These are phyloP conservation scores for Dermochelys coriacea DNA, from an alignment of 2,797 vertebrate species.

Conservation along the genomic window DNA sequence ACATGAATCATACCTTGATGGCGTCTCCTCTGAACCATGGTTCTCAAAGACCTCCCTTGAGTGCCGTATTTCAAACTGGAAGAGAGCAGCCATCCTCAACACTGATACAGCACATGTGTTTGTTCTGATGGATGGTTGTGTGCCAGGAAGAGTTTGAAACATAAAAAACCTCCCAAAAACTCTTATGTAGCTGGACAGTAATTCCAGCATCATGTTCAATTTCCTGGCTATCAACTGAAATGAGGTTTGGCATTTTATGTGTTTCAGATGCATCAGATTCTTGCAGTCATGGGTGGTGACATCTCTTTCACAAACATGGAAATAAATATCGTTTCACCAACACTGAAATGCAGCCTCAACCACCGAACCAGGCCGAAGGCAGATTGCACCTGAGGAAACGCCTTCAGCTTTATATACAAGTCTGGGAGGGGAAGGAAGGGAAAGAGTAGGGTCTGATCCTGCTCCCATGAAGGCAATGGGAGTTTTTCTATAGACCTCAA, in stretches of 20 bases:
- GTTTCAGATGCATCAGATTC: background rate
- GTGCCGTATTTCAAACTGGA: conserved; percentile 46
- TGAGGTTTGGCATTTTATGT: background rate
- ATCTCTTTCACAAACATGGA: background rate
- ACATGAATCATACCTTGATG: conserved; percentile 64
- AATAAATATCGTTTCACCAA: background rate
- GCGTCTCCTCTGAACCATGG: conserved; percentile 54
- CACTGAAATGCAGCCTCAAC: fast-evolving
- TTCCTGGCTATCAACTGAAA: conserved; percentile 22
- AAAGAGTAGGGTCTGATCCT: background rate
- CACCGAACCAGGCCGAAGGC: background rate
- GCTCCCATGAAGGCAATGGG: background rate
- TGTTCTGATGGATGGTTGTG: conserved; percentile 57
- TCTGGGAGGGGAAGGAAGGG: fast-evolving
- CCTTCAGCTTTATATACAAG: background rate
- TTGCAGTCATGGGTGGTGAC: background rate
- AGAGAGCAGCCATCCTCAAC: conserved; percentile 54
- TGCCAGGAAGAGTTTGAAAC: conserved; percentile 35
- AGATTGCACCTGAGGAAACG: background rate
- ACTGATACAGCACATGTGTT: conserved; percentile 42
- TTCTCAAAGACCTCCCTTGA: conserved; percentile 61
- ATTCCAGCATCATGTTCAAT: background rate
- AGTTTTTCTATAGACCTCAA: fast-evolving
- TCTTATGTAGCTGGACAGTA: background rate
- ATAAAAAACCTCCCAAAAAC: conserved; percentile 10